Percentiles rank a stretch among this genome's conserved stretches.
Conservation (phyloP, 2,797 vertebrate species). For the Enteromius viviparus region DNA sequence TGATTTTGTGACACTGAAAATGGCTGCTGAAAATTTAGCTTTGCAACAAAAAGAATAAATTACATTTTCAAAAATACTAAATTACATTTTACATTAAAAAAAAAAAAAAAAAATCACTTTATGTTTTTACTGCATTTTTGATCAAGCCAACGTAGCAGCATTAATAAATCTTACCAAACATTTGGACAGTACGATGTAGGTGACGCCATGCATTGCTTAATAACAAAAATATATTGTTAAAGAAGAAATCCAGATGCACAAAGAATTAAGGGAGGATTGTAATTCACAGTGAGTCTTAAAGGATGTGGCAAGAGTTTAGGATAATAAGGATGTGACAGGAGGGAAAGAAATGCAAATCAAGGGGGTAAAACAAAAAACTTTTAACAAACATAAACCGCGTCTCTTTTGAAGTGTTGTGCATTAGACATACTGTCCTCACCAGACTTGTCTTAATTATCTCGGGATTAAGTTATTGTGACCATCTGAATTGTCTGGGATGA, state of each 20-base stretch:
- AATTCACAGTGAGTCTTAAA: slow-evolving; percentile 9
- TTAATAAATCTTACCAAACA: background rate
- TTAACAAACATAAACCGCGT: slow-evolving; percentile 42
- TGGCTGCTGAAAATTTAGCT: background rate
- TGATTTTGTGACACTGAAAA: background rate
- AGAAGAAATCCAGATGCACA: slow-evolving; percentile 1
- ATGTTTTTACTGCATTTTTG: background rate
- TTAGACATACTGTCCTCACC: slow-evolving; percentile 28
- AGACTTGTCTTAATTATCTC: slow-evolving; percentile 67
- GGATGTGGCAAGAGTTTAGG: background rate
- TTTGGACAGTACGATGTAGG: background rate
- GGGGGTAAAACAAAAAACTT: slow-evolving; percentile 12
- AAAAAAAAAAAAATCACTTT: background rate
- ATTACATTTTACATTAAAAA: no score
- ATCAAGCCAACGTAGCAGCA: background rate
- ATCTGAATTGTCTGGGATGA: slow-evolving; percentile 61
- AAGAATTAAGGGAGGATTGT: background rate
- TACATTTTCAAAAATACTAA: background rate
- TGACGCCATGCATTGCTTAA: background rate
- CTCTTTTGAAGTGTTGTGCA: slow-evolving; percentile 31
- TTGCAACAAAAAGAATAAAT: background rate
- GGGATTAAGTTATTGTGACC: slow-evolving; percentile 75
- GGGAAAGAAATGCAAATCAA: slow-evolving; percentile 19
- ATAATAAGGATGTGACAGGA: slow-evolving; percentile 38
- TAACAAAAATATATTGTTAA: background rate